Evolutionary conservation across 2,113 vertebrate genomes (phyloP).

Genomic region (Mionectes macconnelli): DNA sequence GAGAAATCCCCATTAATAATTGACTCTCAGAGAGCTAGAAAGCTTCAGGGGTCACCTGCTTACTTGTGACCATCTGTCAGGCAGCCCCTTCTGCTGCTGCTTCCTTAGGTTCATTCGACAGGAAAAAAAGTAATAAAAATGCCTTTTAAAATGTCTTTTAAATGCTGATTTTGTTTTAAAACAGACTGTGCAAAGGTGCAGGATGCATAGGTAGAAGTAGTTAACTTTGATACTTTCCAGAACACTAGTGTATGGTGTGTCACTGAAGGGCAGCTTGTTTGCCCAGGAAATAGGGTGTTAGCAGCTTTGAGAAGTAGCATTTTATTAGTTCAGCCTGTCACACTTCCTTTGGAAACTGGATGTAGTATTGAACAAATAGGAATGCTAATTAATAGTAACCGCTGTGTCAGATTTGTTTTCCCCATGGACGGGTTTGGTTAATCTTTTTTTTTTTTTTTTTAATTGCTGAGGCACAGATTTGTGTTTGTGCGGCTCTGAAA

Average conservation of each 20-base stretch:
- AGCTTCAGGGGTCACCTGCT: conserved; percentile 53
- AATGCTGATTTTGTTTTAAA: neutral
- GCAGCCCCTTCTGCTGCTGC: neutral
- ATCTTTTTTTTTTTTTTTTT: neutral
- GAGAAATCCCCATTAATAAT: conserved; percentile 61
- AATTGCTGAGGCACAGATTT: neutral
- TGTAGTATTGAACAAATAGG: conserved; percentile 21
- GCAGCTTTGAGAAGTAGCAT: conserved; percentile 1
- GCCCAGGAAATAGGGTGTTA: neutral
- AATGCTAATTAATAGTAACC: conserved; percentile 33
- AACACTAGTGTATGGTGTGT: neutral
- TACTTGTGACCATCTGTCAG: conserved; percentile 52
- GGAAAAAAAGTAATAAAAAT: neutral
- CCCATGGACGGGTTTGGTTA: neutral
- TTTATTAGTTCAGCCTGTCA: conserved; percentile 27
- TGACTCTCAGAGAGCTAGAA: conserved; percentile 33
- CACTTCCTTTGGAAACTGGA: conserved; percentile 27
- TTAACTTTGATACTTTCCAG: neutral
- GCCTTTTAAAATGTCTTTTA: neutral
- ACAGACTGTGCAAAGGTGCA: neutral
- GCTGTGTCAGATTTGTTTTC: conserved; percentile 19
- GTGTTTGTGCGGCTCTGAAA: neutral
- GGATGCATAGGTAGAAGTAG: neutral
- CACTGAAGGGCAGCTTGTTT: neutral
- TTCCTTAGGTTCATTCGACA: neutral